Conservation (phyloP, 2,797 vertebrate species). For the Lagocephalus sceleratus region DNA sequence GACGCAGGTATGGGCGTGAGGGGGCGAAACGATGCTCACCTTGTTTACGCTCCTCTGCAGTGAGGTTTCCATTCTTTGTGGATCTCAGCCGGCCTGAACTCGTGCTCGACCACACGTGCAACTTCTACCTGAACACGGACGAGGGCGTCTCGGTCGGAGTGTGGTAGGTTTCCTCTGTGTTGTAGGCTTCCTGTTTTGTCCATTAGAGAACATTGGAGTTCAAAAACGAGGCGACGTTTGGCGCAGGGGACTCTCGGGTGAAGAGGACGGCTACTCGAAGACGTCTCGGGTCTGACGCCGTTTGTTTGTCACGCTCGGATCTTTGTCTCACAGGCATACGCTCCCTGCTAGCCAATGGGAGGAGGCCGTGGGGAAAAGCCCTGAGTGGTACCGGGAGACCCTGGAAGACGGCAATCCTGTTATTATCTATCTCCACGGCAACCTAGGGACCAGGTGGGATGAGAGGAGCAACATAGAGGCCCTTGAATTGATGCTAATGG, state of each 20-base stretch:
- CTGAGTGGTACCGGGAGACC: constrained; percentile 72
- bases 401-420: constrained; percentile 75
- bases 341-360: constrained; percentile 75
- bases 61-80: constrained; percentile 68
- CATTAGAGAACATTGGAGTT: neutral
- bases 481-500: constrained; percentile 53
- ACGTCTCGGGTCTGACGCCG: neutral
- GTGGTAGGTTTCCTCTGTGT: constrained; percentile 75
- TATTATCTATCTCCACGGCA: constrained; percentile 84
- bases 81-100: constrained; percentile 70
- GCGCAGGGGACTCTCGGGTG: constrained; percentile 21
- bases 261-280: constrained; percentile 11
- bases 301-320: constrained; percentile 21
- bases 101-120: constrained; percentile 74
- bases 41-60: constrained; percentile 51
- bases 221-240: constrained; percentile 1
- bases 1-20: no score
- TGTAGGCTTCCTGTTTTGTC: constrained; percentile 8
- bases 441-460: constrained; percentile 77
- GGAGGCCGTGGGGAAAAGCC: constrained; percentile 68
- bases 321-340: constrained; percentile 72
- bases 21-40: constrained; percentile 27
- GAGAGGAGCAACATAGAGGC: constrained; percentile 33
- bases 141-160: constrained; percentile 74
- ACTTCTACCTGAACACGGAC: constrained; percentile 77